Evolutionary conservation across 2,888 invertebrate genomes (phyloP).

Genomic region (Caenorhabditis japonica): DNA sequence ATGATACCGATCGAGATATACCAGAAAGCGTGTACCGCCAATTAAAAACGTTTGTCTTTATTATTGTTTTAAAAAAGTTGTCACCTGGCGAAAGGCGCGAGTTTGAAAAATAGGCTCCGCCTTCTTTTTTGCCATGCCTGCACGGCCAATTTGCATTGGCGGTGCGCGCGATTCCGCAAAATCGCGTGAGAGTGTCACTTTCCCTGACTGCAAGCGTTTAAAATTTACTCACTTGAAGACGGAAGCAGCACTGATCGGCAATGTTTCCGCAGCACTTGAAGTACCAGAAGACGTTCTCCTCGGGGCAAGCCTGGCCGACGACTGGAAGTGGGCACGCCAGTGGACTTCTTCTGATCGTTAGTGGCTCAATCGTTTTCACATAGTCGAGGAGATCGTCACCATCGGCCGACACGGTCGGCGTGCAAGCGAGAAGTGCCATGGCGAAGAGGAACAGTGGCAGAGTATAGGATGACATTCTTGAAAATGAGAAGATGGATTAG

Average conservation of each 20-base stretch:
- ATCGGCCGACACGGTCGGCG: constrained; percentile 38
- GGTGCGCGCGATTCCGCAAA: too few relatives aligned
- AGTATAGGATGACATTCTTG: constrained; percentile 45
- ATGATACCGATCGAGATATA: too few relatives aligned
- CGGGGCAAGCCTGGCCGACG: constrained; percentile 68
- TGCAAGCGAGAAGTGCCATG: constrained; percentile 35
- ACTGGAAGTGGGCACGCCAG: constrained; percentile 70
- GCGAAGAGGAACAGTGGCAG: constrained; percentile 47
- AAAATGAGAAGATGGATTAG: not conserved
- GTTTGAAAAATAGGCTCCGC: too few relatives aligned
- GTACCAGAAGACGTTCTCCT: constrained; percentile 69
- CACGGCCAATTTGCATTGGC: too few relatives aligned
- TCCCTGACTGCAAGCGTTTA: too few relatives aligned
- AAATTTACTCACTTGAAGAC: constrained; percentile 60
- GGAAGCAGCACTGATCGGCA: constrained; percentile 66
- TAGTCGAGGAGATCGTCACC: constrained; percentile 56
- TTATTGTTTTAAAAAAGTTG: too few relatives aligned
- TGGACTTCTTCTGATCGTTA: constrained; percentile 49
- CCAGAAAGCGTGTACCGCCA: too few relatives aligned
- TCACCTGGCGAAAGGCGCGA: too few relatives aligned
- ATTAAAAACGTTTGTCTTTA: too few relatives aligned
- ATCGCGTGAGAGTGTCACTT: too few relatives aligned
- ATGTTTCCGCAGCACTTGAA: constrained; percentile 72
- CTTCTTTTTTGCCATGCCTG: too few relatives aligned
- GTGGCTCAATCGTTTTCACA: constrained; percentile 50